Conservation (phyloP, 2,797 vertebrate species). For the Poeciliopsis paucimaculata region DNA sequence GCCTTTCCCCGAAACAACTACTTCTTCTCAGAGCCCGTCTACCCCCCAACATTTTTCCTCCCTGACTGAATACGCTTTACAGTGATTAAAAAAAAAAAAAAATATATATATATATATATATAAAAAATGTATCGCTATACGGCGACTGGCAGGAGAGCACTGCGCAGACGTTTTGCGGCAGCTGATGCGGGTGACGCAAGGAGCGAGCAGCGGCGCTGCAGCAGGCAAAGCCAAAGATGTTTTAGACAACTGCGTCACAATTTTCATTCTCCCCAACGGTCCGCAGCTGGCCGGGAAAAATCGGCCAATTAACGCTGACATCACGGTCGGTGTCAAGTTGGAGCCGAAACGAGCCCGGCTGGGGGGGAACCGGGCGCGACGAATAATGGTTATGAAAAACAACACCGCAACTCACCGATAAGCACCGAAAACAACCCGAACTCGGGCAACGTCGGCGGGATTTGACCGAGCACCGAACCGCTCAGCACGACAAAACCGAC, state of each 20-base stretch:
- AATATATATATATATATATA: too few species aligned
- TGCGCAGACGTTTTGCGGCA: constrained; percentile 44
- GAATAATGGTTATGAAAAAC: background rate
- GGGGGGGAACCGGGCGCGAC: background rate
- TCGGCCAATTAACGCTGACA: constrained; percentile 55
- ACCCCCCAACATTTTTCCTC: constrained; percentile 71
- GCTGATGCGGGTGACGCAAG: constrained; percentile 47
- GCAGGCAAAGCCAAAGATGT: constrained; percentile 66
- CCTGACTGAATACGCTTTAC: constrained; percentile 74
- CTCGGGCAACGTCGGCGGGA: constrained; percentile 38
- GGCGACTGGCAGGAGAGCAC: background rate
- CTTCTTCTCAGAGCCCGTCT: constrained; percentile 73
- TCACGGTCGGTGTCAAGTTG: constrained; percentile 17
- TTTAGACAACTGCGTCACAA: constrained; percentile 89
- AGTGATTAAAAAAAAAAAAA: constrained; percentile 46
- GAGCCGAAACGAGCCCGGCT: constrained; percentile 12
- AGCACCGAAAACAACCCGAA: constrained; percentile 46
- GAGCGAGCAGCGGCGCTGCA: constrained; percentile 52
- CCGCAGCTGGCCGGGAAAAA: constrained; percentile 72
- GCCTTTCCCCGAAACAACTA: constrained; percentile 54
- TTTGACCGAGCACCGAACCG: constrained; percentile 29
- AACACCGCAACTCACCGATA: constrained; percentile 50
- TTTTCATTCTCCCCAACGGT: constrained; percentile 79
- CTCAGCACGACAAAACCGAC: constrained; percentile 26
- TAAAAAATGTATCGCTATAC: constrained; percentile 35